Conservation (phyloP, 2,888 invertebrate genomes). For the Drosophila tanythrix region DNA sequence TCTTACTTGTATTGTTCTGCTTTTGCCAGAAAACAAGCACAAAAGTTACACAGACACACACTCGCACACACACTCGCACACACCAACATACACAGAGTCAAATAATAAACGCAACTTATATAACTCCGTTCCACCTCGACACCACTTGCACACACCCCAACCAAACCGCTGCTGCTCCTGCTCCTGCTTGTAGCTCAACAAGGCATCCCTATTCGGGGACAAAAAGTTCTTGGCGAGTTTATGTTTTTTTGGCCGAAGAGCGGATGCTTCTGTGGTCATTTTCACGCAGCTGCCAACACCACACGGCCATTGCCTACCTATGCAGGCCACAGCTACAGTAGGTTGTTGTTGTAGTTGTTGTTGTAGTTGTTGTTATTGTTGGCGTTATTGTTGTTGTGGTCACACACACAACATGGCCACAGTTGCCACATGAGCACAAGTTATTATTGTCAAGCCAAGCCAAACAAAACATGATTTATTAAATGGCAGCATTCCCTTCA, state of each 20-base stretch:
- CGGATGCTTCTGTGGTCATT: conserved; percentile 78
- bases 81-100: neutral
- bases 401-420: conserved; percentile 68
- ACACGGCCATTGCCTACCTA: conserved; percentile 58
- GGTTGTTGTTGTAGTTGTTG: conserved; percentile 7
- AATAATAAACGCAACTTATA: conserved; percentile 80
- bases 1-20: conserved; percentile 17
- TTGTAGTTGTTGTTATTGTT: conserved; percentile 1
- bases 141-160: neutral
- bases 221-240: conserved; percentile 73
- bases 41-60: conserved; percentile 58
- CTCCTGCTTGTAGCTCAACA: conserved; percentile 20
- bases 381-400: conserved; percentile 43
- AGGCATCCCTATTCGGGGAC: conserved; percentile 45
- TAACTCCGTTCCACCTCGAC: conserved; percentile 56
- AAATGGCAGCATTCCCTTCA: conserved; percentile 80
- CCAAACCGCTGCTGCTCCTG: neutral
- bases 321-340: conserved; percentile 36
- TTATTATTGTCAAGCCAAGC: conserved; percentile 79
- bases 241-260: conserved; percentile 51
- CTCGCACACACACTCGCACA: conserved; percentile 12
- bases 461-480: conserved; percentile 80
- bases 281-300: conserved; percentile 76
- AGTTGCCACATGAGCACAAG: conserved; percentile 75
- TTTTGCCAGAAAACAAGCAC: conserved; percentile 67